A percentile compares a stretch with the other conserved stretches of the same genome.
Conservation (phyloP, 2,797 vertebrate species). For the Melopsittacus undulatus region DNA sequence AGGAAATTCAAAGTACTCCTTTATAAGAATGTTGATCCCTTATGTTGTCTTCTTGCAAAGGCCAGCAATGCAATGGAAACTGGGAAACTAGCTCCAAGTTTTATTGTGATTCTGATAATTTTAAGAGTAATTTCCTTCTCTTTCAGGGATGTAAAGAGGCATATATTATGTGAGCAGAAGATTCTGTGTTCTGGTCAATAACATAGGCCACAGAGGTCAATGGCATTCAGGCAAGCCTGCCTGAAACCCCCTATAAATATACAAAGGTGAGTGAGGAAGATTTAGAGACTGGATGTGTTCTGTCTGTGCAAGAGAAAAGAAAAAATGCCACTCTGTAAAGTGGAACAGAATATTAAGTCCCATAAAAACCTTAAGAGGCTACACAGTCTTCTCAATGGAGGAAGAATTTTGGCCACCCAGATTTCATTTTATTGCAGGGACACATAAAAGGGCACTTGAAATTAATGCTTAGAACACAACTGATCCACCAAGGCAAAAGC, state of each 20-base stretch:
- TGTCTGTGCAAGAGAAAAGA: slow-evolving; percentile 49
- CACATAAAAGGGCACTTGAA: slow-evolving; percentile 34
- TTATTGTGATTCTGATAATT: slow-evolving; percentile 72
- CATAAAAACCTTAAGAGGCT: slow-evolving; percentile 66
- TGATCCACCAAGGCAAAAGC: slow-evolving; percentile 5
- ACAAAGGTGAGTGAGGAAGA: slow-evolving; percentile 70
- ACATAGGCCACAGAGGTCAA: slow-evolving; percentile 74
- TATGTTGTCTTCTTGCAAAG: slow-evolving; percentile 37
- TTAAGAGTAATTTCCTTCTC: slow-evolving; percentile 73
- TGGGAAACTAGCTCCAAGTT: slow-evolving; percentile 51
- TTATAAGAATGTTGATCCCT: neutral
- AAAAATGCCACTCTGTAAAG: slow-evolving; percentile 58
- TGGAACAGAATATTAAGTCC: slow-evolving; percentile 57
- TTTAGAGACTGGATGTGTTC: slow-evolving; percentile 61
- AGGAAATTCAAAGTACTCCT: slow-evolving; percentile 15
- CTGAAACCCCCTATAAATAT: slow-evolving; percentile 77
- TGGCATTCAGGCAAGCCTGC: slow-evolving; percentile 67
- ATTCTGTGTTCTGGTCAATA: slow-evolving; percentile 76
- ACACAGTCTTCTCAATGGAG: neutral
- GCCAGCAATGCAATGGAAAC: neutral
- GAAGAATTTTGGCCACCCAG: slow-evolving; percentile 72
- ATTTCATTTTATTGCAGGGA: slow-evolving; percentile 60
- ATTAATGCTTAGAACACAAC: slow-evolving; percentile 35
- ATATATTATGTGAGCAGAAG: slow-evolving; percentile 69
- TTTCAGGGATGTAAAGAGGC: slow-evolving; percentile 69